Conservation (phyloP, 1,140 invertebrate genomes). For the Cotesia chilonis region DNA sequence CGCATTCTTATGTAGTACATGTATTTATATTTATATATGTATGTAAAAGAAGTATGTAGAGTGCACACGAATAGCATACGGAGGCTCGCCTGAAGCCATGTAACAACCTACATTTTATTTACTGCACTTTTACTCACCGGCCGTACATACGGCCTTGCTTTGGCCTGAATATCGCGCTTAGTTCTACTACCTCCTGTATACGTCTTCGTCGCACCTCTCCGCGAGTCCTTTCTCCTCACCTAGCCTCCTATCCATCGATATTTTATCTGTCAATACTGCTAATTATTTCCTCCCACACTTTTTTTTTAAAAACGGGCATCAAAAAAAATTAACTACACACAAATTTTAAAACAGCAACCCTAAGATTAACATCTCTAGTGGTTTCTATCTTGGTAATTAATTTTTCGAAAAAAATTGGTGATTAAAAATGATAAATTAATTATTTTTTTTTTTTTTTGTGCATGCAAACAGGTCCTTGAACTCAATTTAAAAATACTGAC, state of each 20-base stretch:
- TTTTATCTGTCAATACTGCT: background rate
- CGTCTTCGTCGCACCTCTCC: conserved; percentile 34
- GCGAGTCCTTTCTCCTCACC: conserved; percentile 39
- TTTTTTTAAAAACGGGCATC: no score
- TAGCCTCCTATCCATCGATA: conserved; percentile 1
- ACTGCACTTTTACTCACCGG: conserved; percentile 50
- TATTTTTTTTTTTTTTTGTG: background rate
- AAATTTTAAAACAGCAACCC: no score
- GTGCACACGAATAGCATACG: conserved; percentile 29
- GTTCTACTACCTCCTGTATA: no score
- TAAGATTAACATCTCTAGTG: no score
- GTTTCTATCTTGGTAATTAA: background rate
- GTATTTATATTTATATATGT: background rate
- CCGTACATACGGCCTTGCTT: conserved; percentile 47
- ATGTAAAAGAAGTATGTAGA: background rate
- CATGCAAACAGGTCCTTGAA: conserved; percentile 26
- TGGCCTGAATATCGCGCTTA: conserved; percentile 51
- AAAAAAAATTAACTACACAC: no score
- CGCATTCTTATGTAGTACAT: no score
- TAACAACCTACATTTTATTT: conserved; percentile 58
- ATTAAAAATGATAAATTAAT: background rate
- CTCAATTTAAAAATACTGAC: conserved; percentile 26
- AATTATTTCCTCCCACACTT: background rate
- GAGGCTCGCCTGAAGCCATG: conserved; percentile 50
- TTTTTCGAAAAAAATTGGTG: background rate